phyloP scores from a whole-genome alignment of 2,113 vertebrate species.

The Archocentrus centrarchus region DNA sequence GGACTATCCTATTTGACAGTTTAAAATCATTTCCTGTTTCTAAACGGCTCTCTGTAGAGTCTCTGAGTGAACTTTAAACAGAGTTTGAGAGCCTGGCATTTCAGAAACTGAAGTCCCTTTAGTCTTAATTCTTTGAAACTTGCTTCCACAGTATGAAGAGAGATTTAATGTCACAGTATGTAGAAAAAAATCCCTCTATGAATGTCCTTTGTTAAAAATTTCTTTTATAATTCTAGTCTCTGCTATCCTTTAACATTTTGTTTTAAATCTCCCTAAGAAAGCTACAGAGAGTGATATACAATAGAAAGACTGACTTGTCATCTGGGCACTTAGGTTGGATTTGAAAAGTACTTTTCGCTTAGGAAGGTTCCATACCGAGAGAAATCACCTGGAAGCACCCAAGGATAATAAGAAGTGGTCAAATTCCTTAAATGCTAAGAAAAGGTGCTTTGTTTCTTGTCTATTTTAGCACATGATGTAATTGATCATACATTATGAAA shows the following conservation, averaged over 20 bases:
- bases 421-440: too few relatives aligned
- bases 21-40: neutral
- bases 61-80: neutral
- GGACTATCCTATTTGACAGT: fast-evolving
- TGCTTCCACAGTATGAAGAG: neutral
- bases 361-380: too few relatives aligned
- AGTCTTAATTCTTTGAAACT: neutral
- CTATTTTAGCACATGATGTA: too few relatives aligned
- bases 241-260: neutral
- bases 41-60: neutral
- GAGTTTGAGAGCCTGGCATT: too few relatives aligned
- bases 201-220: neutral
- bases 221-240: neutral
- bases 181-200: neutral
- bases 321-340: neutral
- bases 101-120: too few relatives aligned
- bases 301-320: neutral
- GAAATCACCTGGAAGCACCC: too few relatives aligned
- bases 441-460: too few relatives aligned
- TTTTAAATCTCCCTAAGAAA: neutral
- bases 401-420: too few relatives aligned
- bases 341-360: neutral
- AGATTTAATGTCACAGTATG: neutral
- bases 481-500: too few relatives aligned
- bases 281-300: neutral